Conservation (phyloP, 1,140 invertebrate genomes). For the Euwallacea fornicatus region DNA sequence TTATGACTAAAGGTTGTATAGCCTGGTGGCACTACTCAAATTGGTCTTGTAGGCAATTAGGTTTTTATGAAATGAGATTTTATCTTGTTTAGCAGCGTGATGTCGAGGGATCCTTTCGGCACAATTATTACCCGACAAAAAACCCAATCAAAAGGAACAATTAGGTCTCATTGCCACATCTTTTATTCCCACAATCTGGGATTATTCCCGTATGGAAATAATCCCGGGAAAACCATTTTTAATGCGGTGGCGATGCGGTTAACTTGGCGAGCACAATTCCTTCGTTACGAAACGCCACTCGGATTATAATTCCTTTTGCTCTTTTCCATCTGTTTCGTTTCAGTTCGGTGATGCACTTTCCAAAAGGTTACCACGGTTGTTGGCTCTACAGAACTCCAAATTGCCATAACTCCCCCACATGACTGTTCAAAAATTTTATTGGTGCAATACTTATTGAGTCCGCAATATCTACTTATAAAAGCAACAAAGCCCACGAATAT, state of each 20-base stretch:
- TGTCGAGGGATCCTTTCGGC: no score
- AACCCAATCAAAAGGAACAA: slow-evolving; percentile 34
- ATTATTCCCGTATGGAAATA: slow-evolving; percentile 31
- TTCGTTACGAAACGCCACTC: slow-evolving; percentile 17
- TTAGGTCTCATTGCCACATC: slow-evolving; percentile 23
- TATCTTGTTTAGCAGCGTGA: neutral
- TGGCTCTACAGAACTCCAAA: no score
- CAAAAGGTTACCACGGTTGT: no score
- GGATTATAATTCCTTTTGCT: neutral
- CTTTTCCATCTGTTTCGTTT: neutral
- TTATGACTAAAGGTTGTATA: neutral
- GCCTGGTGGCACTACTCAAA: neutral
- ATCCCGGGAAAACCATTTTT: neutral
- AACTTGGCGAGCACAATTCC: slow-evolving; percentile 27
- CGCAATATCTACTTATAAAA: neutral
- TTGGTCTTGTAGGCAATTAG: neutral
- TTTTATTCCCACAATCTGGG: slow-evolving; percentile 20
- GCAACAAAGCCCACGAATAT: slow-evolving; percentile 5
- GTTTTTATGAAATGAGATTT: neutral
- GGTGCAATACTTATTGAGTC: no score
- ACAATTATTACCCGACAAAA: slow-evolving; percentile 10
- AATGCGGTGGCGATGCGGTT: slow-evolving; percentile 25
- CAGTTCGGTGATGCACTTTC: no score
- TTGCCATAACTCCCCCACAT: no score
- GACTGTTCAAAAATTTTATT: no score